Conservation (phyloP, 2,888 invertebrate genomes). For the Steinernema carpocapsae region DNA sequence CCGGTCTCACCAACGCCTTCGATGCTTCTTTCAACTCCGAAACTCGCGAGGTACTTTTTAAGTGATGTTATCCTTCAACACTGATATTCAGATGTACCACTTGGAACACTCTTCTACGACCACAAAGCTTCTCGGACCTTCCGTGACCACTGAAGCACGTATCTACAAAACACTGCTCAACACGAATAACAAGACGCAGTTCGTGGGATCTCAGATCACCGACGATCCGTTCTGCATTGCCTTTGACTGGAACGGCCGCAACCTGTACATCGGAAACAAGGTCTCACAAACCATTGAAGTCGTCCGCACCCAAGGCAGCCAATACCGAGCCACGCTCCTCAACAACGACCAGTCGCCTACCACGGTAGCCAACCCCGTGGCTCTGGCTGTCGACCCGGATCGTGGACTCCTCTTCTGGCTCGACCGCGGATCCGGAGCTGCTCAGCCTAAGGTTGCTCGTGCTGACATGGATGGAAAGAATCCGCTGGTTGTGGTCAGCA, state of each 20-base stretch:
- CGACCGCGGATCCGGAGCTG: slow-evolving; percentile 79
- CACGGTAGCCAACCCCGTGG: slow-evolving; percentile 82
- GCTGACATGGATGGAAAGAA: slow-evolving; percentile 90
- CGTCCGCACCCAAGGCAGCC: slow-evolving; percentile 71
- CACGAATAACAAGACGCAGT: slow-evolving; percentile 52
- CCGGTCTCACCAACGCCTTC: slow-evolving; percentile 76
- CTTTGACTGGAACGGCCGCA: slow-evolving; percentile 94
- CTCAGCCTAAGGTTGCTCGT: slow-evolving; percentile 81
- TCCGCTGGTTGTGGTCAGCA: slow-evolving; percentile 70
- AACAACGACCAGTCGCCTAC: slow-evolving; percentile 85
- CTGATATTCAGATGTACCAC: slow-evolving; percentile 70
- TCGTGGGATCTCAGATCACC: slow-evolving; percentile 56
- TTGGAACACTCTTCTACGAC: slow-evolving; percentile 66
- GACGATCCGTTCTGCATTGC: slow-evolving; percentile 88
- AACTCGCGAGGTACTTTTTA: slow-evolving; percentile 73
- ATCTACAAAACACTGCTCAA: slow-evolving; percentile 71
- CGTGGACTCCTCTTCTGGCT: slow-evolving; percentile 94
- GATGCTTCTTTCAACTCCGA: slow-evolving; percentile 90
- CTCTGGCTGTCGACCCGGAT: slow-evolving; percentile 87
- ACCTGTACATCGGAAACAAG: slow-evolving; percentile 88
- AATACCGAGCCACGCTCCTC: slow-evolving; percentile 82
- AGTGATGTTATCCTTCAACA: slow-evolving; percentile 73
- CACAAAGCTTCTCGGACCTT: slow-evolving; percentile 58
- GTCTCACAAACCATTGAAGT: slow-evolving; percentile 85
- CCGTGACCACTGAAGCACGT: slow-evolving; percentile 59